These are phyloP conservation scores for Aurelia aurita DNA, from an alignment of 30 jellyfish, hydroid and myxozoan species.

Conservation along the genomic window DNA sequence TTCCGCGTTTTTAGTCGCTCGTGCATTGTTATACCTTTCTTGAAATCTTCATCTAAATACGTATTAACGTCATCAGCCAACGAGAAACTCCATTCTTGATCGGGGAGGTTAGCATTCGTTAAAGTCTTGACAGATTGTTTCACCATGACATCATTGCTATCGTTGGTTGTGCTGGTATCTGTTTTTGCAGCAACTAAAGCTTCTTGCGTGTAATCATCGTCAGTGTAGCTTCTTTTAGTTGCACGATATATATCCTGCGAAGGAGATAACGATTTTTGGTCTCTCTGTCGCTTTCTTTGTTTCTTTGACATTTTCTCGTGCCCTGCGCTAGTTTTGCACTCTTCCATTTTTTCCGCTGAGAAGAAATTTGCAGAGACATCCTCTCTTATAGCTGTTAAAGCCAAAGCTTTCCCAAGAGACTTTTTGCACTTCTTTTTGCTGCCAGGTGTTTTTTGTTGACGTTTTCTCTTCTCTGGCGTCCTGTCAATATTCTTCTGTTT, in stretches of 20 bases:
- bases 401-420: not conserved
- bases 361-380: not conserved
- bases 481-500: not conserved
- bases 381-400: not conserved
- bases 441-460: not conserved
- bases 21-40: constrained; percentile 49
- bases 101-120: not conserved
- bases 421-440: not conserved
- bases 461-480: not conserved
- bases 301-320: not conserved
- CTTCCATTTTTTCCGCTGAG: not conserved
- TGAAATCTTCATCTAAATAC: constrained; percentile 17
- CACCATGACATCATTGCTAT: not conserved
- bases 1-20: constrained; percentile 53
- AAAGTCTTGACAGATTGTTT: not conserved
- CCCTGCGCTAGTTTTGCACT: not conserved
- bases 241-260: not conserved
- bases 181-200: not conserved
- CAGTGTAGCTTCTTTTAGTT: constrained; percentile 17
- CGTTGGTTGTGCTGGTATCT: not conserved
- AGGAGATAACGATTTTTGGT: not conserved
- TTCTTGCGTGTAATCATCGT: not conserved
- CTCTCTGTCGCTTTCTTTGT: not conserved
- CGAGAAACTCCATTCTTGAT: constrained; percentile 5
- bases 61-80: constrained; percentile 5